These are phyloP conservation scores for Polyergus mexicanus DNA, from an alignment of 1,140 invertebrate species.

Conservation along the genomic window DNA sequence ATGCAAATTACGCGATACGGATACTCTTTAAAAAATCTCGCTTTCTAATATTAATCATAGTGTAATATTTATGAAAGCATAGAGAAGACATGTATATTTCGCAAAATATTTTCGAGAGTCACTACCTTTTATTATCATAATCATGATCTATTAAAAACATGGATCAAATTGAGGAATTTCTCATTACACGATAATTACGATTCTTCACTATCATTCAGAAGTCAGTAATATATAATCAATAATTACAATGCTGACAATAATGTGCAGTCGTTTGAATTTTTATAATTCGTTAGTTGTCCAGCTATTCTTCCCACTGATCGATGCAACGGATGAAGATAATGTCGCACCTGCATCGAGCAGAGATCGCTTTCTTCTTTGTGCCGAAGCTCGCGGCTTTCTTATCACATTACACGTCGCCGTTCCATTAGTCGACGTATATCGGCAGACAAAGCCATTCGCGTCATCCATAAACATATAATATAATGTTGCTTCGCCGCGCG, in stretches of 20 bases:
- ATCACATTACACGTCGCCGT: slow-evolving; percentile 26
- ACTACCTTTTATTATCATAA: not conserved
- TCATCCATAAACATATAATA: slow-evolving; percentile 55
- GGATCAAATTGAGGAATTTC: not conserved
- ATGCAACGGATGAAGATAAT: slow-evolving; percentile 23
- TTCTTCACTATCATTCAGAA: too few relatives aligned
- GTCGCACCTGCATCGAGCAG: slow-evolving; percentile 3
- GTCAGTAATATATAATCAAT: not conserved
- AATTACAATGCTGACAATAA: not conserved
- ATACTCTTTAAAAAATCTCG: not conserved
- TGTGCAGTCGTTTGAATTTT: slow-evolving; percentile 7
- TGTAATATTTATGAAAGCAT: not conserved
- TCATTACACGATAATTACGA: not conserved
- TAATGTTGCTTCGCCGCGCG: slow-evolving; percentile 29
- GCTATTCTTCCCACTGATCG: slow-evolving; percentile 2
- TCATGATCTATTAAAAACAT: not conserved
- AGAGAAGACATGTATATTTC: slow-evolving; percentile 8
- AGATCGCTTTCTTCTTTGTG: slow-evolving; percentile 40
- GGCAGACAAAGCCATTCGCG: slow-evolving; percentile 34
- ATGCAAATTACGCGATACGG: not conserved
- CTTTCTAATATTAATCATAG: slow-evolving; percentile 25
- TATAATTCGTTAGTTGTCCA: not conserved
- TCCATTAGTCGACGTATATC: slow-evolving; percentile 25
- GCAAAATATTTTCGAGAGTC: not conserved
- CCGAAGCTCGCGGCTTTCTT: slow-evolving; percentile 22